Conservation (phyloP, 2,113 vertebrate species). For the Dicaeum eximium region DNA sequence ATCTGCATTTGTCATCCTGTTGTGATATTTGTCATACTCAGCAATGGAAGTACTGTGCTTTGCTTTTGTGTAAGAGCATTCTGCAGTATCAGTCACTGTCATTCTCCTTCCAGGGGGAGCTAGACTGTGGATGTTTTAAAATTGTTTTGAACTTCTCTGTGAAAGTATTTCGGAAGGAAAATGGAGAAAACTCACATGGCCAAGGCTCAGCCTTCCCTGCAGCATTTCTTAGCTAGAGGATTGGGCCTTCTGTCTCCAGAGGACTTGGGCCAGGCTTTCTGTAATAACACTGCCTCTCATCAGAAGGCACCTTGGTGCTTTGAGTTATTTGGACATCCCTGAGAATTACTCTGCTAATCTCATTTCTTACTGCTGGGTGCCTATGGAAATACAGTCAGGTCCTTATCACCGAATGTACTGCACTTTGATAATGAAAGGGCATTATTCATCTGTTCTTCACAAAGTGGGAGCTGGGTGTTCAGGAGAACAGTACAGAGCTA, state of each 20-base stretch:
- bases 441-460: not conserved
- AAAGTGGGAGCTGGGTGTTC: not conserved
- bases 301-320: not conserved
- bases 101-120: not conserved
- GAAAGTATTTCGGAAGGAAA: not conserved
- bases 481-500: not conserved
- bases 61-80: not conserved
- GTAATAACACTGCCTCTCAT: not conserved
- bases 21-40: not conserved
- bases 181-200: not conserved
- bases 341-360: not conserved
- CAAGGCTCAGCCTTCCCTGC: not conserved
- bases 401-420: not conserved
- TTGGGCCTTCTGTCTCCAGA: not conserved
- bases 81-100: not conserved
- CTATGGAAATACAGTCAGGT: fast-evolving
- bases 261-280: not conserved
- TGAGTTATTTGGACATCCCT: not conserved
- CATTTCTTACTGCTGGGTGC: not conserved
- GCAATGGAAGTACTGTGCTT: not conserved
- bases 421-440: not conserved
- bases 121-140: not conserved
- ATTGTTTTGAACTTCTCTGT: not conserved
- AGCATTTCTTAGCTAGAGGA: not conserved
- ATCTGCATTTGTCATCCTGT: not conserved